phyloP scores from a whole-genome alignment of 2,888 invertebrate genomes.

The Spicauda simplicius region DNA sequence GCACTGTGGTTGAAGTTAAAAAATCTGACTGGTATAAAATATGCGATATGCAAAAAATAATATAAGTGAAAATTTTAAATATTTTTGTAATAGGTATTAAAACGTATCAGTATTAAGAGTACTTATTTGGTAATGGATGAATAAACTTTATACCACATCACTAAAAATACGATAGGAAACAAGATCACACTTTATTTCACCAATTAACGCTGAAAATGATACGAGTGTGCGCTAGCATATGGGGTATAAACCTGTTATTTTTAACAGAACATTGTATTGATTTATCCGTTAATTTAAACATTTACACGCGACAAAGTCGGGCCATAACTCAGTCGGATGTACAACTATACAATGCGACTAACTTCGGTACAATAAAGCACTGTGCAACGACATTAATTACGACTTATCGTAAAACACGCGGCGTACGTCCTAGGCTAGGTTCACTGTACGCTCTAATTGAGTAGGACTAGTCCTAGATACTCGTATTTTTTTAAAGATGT shows the following conservation, averaged over 20 bases:
- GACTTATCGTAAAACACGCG: conserved; percentile 65
- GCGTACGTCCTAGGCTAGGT: conserved; percentile 27
- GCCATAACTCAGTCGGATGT: conserved; percentile 29
- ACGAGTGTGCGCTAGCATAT: neutral
- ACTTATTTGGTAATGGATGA: no score
- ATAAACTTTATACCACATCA: neutral
- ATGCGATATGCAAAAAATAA: no score
- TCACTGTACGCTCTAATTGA: neutral
- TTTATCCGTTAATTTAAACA: conserved; percentile 14
- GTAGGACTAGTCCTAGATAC: neutral
- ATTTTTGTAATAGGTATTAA: no score
- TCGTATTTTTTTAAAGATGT: neutral
- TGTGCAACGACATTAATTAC: conserved; percentile 70
- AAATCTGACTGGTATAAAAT: no score
- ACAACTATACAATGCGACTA: conserved; percentile 30
- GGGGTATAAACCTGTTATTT: neutral
- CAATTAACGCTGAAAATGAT: neutral
- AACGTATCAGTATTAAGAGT: no score
- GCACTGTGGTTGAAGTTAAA: no score
- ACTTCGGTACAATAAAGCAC: conserved; percentile 66
- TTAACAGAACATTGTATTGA: conserved; percentile 1
- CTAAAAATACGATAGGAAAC: neutral
- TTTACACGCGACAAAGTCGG: conserved; percentile 16
- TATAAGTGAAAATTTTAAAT: no score
- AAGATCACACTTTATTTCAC: neutral